Percentiles rank a stretch among this genome's conserved stretches.
Conservation (phyloP, 2,113 vertebrate genomes). For the Equus przewalskii region DNA sequence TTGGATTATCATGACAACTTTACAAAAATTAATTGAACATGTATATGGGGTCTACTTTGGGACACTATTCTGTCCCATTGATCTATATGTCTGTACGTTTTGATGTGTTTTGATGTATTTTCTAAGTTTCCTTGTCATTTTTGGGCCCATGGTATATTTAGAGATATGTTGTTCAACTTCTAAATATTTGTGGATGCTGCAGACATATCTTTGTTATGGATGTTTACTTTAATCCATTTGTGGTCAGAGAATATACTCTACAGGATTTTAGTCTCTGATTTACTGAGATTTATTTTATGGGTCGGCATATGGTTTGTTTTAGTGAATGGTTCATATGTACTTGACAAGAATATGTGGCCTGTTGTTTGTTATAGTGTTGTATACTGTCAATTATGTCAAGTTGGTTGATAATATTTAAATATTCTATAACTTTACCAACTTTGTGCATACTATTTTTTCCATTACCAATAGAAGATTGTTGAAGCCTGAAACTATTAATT, state of each 20-base stretch:
- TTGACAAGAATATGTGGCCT: not conserved
- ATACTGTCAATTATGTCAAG: not conserved
- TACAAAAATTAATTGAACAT: not conserved
- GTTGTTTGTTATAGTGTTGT: not conserved
- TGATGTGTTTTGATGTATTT: not conserved
- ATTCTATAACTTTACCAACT: not conserved
- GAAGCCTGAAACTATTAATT: not conserved
- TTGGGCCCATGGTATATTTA: not conserved
- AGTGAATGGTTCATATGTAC: not conserved
- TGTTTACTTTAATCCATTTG: not conserved
- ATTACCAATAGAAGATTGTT: not conserved
- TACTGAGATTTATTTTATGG: not conserved
- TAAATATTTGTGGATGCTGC: not conserved
- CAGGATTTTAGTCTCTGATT: not conserved
- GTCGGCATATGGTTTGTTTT: not conserved
- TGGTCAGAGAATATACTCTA: not conserved
- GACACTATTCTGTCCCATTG: not conserved
- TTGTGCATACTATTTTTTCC: not conserved
- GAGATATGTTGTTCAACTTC: not conserved
- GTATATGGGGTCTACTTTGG: not conserved
- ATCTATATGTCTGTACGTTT: not conserved
- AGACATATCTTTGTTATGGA: not conserved
- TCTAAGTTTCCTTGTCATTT: not conserved
- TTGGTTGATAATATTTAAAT: not conserved
- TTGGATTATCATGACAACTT: not conserved